Evolutionary conservation across 2,113 vertebrate species (phyloP).

Genomic region (Orycteropus afer): DNA sequence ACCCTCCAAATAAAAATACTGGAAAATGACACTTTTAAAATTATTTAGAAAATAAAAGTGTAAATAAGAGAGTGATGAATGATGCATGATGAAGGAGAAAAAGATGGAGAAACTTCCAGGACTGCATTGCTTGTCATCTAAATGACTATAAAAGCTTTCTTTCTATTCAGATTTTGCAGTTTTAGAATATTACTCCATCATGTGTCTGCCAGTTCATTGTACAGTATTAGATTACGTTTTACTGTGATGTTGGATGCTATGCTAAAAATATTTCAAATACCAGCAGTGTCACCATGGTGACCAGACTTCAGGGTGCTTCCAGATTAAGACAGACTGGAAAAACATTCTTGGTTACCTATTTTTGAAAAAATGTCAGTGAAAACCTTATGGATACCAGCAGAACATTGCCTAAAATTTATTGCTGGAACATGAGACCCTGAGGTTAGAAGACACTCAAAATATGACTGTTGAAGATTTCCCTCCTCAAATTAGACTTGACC

Average conservation of each 20-base stretch:
- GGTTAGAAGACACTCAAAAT: background rate
- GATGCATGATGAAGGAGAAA: background rate
- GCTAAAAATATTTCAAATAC: background rate
- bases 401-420: background rate
- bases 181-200: background rate
- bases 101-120: background rate
- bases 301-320: background rate
- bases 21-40: background rate
- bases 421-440: background rate
- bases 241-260: background rate
- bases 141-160: rapidly evolving
- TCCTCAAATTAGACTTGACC: too few relatives aligned
- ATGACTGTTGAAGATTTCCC: too few relatives aligned
- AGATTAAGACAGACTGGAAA: too few relatives aligned
- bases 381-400: background rate
- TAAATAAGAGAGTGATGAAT: background rate
- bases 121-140: background rate
- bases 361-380: background rate
- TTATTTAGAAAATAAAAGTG: background rate
- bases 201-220: background rate
- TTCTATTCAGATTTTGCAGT: background rate
- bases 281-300: background rate
- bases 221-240: background rate
- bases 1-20: background rate
- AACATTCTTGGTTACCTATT: too few relatives aligned